Evolutionary conservation across 2,797 vertebrate species (phyloP), one percentile per base, ranked within the genome.

Genomic region (Sebastes elongatus): DNA sequence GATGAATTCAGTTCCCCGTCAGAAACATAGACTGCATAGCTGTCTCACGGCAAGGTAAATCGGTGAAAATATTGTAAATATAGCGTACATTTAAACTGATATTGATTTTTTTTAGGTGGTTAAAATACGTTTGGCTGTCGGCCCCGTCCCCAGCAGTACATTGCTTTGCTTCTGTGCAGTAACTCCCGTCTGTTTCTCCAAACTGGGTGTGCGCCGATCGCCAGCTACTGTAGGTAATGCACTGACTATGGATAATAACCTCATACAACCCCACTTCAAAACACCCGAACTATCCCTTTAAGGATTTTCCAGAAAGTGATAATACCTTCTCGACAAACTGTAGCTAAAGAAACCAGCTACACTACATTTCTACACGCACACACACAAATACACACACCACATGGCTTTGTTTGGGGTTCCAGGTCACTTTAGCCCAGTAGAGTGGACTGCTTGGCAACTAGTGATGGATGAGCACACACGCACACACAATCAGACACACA

Each of bases 371-470:
- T 62, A 76, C 81, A 56, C 64, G 25, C 65, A 53, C 55, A 18
- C 52, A 61, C 18, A 30, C 57, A 30, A 28, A 30, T 28, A 27
- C 28, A 49, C 59, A 81, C 33, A 71, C 66, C 90, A 83, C 89
- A 90, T 84, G 83, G 85, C 82, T 90, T 84, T 92, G 89, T 94
- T 92, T 93, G 88, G 89, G 88, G 70, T 78, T 74, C 74, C 59
- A 72, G 70, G 56, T 84, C 83, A 78, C 78, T 91, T 88, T 78
- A 81, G 64, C 25, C 4, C 76, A 63, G 16, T 60, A 33, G 75
- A 82, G 83, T 83, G 82, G 76, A 89, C 84, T 91, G 91, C 92
- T 86, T 64, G 86, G 91, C 89, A 93, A 93, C 90, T 71, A 49
- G 69, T 71, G 64, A 82, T 62, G 70, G 68, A 78, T 80, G 74